Conservation (phyloP, 1,140 invertebrate species). For the Melipona quadrifasciata region DNA sequence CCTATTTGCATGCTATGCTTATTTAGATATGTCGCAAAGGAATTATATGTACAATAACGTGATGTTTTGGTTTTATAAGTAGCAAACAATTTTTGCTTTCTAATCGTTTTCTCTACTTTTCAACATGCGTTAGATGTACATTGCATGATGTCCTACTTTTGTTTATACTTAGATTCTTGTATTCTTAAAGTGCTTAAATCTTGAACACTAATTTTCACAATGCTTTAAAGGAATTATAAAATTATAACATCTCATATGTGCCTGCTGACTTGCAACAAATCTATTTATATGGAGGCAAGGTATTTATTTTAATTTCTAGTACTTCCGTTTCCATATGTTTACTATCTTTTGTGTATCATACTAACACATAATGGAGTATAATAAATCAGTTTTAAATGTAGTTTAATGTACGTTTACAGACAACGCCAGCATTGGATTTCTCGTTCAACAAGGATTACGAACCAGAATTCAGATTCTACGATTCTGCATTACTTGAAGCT, state of each 20-base stretch:
- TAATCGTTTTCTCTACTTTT: background rate
- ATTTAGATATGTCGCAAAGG: background rate
- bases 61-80: background rate
- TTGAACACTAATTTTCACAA: slow-evolving; percentile 44
- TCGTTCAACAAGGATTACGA: slow-evolving; percentile 97
- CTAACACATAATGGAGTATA: slow-evolving; percentile 16
- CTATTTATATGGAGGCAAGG: slow-evolving; percentile 57
- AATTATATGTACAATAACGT: background rate
- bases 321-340: slow-evolving; percentile 27
- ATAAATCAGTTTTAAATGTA: slow-evolving; percentile 5
- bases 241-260: slow-evolving; percentile 46
- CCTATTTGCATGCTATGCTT: background rate
- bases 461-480: slow-evolving; percentile 96
- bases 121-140: slow-evolving; percentile 28
- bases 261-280: slow-evolving; percentile 50
- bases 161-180: background rate
- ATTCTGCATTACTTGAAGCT: slow-evolving; percentile 92
- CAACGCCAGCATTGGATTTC: slow-evolving; percentile 92
- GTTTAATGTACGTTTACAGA: slow-evolving; percentile 81
- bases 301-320: slow-evolving; percentile 48
- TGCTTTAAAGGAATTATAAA: slow-evolving; percentile 47
- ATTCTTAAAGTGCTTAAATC: slow-evolving; percentile 22
- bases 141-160: background rate
- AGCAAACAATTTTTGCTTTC: background rate
- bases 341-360: slow-evolving; percentile 11